These are phyloP conservation scores for Boloria selene DNA, from an alignment of 2,888 invertebrate genomes.

Conservation along the genomic window DNA sequence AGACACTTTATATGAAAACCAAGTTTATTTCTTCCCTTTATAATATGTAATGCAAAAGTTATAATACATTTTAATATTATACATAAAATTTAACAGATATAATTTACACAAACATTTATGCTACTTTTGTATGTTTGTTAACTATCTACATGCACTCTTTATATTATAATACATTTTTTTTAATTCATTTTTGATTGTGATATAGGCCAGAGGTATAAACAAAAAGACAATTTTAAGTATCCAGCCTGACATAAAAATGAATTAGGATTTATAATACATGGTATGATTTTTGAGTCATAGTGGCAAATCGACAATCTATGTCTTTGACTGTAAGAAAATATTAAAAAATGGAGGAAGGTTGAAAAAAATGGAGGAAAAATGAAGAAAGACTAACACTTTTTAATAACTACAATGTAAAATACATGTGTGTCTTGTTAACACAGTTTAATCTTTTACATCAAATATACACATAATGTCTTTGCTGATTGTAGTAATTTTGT, in stretches of 20 bases:
- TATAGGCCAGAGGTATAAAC: conserved; percentile 7
- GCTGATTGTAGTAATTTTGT: conserved; percentile 21
- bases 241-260: conserved; percentile 12
- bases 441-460: conserved; percentile 11
- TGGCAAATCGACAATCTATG: not conserved
- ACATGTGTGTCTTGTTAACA: conserved; percentile 5
- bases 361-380: conserved; percentile 9
- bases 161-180: not conserved
- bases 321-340: conserved; percentile 2
- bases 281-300: not conserved
- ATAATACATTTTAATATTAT: conserved; percentile 25
- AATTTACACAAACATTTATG: conserved; percentile 20
- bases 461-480: conserved; percentile 22
- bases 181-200: not conserved
- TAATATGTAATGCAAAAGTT: conserved; percentile 29
- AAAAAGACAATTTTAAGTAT: conserved; percentile 19
- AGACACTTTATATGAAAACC: conserved; percentile 26
- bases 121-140: conserved; percentile 13
- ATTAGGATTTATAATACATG: conserved; percentile 1
- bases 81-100: conserved; percentile 23
- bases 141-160: conserved; percentile 18
- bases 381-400: not conserved
- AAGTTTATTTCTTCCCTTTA: conserved; percentile 29
- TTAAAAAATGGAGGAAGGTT: conserved; percentile 13
- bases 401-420: conserved; percentile 23